Evolutionary conservation across 2,888 invertebrate genomes (phyloP).

Genomic region (Mythimna vitellina): DNA sequence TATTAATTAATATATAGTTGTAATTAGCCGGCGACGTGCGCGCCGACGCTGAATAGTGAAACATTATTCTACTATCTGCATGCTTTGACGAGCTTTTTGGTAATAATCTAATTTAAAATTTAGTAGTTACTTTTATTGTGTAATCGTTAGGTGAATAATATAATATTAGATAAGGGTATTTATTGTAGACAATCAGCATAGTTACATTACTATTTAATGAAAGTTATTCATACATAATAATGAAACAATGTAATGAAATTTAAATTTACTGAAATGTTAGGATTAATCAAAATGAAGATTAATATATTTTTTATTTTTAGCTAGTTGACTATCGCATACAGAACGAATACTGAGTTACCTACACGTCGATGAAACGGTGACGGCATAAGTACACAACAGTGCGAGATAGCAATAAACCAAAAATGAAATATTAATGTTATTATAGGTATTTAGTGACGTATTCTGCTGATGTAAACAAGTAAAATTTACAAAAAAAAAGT

Average conservation of each 20-base stretch:
- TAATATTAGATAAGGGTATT: conserved; percentile 89
- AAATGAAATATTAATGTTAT: conserved; percentile 89
- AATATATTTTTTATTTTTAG: conserved; percentile 91
- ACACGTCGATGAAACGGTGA: conserved; percentile 71
- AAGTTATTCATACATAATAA: conserved; percentile 88
- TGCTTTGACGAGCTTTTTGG: conserved; percentile 91
- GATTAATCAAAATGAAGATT: conserved; percentile 86
- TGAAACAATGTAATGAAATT: conserved; percentile 85
- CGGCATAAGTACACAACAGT: conserved; percentile 78
- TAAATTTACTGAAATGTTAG: conserved; percentile 86
- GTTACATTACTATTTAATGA: conserved; percentile 88
- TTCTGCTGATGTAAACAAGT: conserved; percentile 89
- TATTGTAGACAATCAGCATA: conserved; percentile 89
- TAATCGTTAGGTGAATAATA: conserved; percentile 88
- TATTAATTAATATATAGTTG: conserved; percentile 82
- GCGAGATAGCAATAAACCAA: conserved; percentile 91
- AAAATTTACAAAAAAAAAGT: conserved; percentile 85
- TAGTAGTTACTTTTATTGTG: conserved; percentile 89
- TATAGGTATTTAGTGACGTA: conserved; percentile 88
- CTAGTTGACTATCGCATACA: conserved; percentile 89
- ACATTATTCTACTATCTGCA: conserved; percentile 89
- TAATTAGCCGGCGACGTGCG: conserved; percentile 81
- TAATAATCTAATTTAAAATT: conserved; percentile 90
- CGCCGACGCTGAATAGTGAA: conserved; percentile 88
- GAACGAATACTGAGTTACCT: conserved; percentile 83